Evolutionary conservation across 2,888 invertebrate species (phyloP).

Genomic region (Malthinus flaveolus): DNA sequence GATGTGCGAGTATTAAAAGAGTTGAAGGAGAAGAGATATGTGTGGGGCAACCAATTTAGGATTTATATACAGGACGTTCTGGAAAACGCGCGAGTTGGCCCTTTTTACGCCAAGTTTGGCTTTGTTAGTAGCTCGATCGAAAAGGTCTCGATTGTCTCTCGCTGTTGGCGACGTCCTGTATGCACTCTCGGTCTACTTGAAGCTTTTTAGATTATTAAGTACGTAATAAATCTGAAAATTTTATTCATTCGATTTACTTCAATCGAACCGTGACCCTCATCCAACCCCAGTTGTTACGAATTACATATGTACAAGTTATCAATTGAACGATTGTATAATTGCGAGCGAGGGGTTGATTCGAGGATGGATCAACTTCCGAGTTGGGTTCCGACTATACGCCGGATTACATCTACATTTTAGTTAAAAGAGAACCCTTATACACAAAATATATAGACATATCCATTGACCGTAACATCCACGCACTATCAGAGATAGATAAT

Average conservation of each 20-base stretch:
- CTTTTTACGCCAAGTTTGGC: too few species aligned
- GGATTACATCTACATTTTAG: constrained; percentile 21
- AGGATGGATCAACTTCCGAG: constrained; percentile 24
- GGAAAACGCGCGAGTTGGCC: too few species aligned
- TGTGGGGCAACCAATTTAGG: too few species aligned
- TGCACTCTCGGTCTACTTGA: background rate
- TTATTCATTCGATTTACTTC: constrained; percentile 9
- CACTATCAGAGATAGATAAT: constrained; percentile 30
- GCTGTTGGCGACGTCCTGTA: too few species aligned
- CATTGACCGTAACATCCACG: constrained; percentile 30
- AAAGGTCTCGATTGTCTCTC: too few species aligned
- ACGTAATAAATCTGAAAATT: constrained; percentile 1
- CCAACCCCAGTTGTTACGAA: constrained; percentile 17
- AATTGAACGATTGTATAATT: constrained; percentile 29
- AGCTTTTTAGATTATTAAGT: background rate
- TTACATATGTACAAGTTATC: constrained; percentile 28
- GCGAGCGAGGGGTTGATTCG: constrained; percentile 16
- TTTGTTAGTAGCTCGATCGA: too few species aligned
- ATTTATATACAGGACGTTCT: too few species aligned
- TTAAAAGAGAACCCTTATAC: constrained; percentile 2
- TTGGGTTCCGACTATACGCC: constrained; percentile 19
- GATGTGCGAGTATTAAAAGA: background rate
- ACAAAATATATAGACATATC: constrained; percentile 14
- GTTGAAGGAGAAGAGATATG: too few species aligned
- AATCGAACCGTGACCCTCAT: constrained; percentile 13